Evolutionary conservation across 1,140 invertebrate species (phyloP), one percentile per base, ranked within the genome.

Genomic region (Theocolax elegans): DNA sequence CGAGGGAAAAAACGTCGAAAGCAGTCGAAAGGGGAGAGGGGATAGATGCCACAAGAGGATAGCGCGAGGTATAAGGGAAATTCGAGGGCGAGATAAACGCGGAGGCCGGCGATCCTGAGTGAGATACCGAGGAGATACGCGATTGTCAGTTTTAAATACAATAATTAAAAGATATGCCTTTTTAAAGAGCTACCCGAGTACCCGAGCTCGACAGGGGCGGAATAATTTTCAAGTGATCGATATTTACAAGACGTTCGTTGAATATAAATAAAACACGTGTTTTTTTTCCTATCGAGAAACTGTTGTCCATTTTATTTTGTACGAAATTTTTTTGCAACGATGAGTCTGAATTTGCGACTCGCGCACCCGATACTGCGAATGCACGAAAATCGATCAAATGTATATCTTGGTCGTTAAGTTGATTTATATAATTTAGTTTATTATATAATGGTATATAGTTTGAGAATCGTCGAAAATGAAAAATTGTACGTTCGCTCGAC

Each of bases 121-220:
- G 12, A 15, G 67, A 68, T 53, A 60, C 3, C n/a, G 48, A 62
- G 13, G 40, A 62, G 48, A 69, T 69, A 25, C 13, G 35, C 58
- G 58, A 62, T 69, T 62, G 58, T 53, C 67, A 2, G 46, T 54
- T 62, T 54, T 54, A 62, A 53, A 54, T 62, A 44, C 48, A 62
- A 69, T 69, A 69, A 69, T 69, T 69, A 60, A 63, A 69, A 54
- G 58, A 68, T 59, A 46, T 49, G 38, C 10, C 2, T 21, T 66
- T 66, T 56, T 54, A 51, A 51, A 40, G 8, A 9, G 62, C 1
- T n/a, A 21, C 8, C 21, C 38, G 2, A 10, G 12, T 19, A n/a
- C n/a, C 21, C 6, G 21, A 15, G 17, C 21, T 27, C 9, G 23
- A 31, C 38, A 42, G 10, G 17, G 60, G 44, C 27, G 44, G 44